phyloP scores from a whole-genome alignment of 2,797 vertebrate genomes.

The Lophotriccus pileatus region DNA sequence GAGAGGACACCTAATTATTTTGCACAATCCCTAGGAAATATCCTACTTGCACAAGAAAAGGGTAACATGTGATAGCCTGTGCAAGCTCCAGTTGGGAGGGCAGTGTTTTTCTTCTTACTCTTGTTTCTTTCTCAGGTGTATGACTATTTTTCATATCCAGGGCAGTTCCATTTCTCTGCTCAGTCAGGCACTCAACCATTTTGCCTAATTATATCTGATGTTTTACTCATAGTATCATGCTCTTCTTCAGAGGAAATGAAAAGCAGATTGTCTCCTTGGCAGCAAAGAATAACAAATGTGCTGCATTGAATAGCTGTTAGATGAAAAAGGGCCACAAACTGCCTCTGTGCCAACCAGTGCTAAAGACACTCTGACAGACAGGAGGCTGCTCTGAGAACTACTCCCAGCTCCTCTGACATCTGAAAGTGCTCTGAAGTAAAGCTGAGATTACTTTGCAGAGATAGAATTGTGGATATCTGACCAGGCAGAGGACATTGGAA shows the following conservation, averaged over 20 bases:
- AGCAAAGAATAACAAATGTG: slow-evolving; percentile 69
- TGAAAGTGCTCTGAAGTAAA: slow-evolving; percentile 43
- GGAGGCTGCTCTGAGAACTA: background rate
- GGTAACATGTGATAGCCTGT: background rate
- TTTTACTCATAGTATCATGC: slow-evolving; percentile 65
- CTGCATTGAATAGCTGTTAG: slow-evolving; percentile 47
- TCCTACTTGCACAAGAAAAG: background rate
- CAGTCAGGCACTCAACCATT: slow-evolving; percentile 49
- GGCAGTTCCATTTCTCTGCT: slow-evolving; percentile 2
- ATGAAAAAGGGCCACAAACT: slow-evolving; percentile 59
- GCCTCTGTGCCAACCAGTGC: background rate
- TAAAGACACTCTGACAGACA: slow-evolving; percentile 45
- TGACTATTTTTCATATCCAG: background rate
- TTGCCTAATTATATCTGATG: slow-evolving; percentile 65
- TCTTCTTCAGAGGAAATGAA: slow-evolving; percentile 74
- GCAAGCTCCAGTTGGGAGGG: background rate
- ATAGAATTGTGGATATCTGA: background rate
- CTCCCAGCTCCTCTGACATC: background rate
- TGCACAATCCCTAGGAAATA: background rate
- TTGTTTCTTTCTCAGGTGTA: background rate
- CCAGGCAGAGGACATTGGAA: background rate
- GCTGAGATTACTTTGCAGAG: background rate
- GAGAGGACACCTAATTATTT: background rate
- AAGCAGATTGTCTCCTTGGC: slow-evolving; percentile 75
- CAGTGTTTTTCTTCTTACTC: background rate